Conservation (phyloP, 2,113 vertebrate genomes). For the Oncorhynchus tshawytscha region DNA sequence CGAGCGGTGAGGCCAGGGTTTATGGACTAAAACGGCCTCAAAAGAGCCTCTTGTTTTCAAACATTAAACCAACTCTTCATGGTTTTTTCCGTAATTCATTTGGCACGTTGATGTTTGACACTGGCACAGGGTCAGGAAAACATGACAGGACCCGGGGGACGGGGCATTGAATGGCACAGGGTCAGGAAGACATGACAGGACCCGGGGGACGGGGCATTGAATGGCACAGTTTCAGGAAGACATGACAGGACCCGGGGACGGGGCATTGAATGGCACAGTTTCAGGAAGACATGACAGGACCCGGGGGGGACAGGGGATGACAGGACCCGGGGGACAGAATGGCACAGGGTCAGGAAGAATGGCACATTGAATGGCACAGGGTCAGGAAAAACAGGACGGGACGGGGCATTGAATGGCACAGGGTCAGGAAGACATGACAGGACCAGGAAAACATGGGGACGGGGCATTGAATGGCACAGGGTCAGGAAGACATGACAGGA, state of each 20-base stretch:
- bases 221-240: constrained; percentile 69
- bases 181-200: constrained; percentile 65
- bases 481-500: constrained; percentile 69
- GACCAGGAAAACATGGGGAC: constrained; percentile 20
- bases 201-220: constrained; percentile 52
- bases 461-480: constrained; percentile 53
- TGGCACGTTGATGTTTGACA: constrained; percentile 61
- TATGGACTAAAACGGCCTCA: constrained; percentile 61
- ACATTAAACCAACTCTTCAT: constrained; percentile 64
- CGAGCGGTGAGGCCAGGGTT: constrained; percentile 67
- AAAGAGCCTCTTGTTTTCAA: constrained; percentile 68
- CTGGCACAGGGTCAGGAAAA: constrained; percentile 69
- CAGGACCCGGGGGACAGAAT: constrained; percentile 52
- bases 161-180: constrained; percentile 63
- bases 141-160: constrained; percentile 55
- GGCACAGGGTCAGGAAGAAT: constrained; percentile 68
- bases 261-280: constrained; percentile 64
- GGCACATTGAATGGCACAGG: constrained; percentile 58
- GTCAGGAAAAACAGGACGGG: constrained; percentile 63
- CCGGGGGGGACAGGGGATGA: constrained; percentile 53
- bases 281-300: constrained; percentile 68
- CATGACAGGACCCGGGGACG: constrained; percentile 53
- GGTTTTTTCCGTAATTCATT: constrained; percentile 60
- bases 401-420: constrained; percentile 62
- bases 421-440: constrained; percentile 69